Percentiles rank a stretch among this genome's conserved stretches.
Evolutionary conservation across 2,113 vertebrate species (phyloP).

Genomic region (Tapirus terrestris): DNA sequence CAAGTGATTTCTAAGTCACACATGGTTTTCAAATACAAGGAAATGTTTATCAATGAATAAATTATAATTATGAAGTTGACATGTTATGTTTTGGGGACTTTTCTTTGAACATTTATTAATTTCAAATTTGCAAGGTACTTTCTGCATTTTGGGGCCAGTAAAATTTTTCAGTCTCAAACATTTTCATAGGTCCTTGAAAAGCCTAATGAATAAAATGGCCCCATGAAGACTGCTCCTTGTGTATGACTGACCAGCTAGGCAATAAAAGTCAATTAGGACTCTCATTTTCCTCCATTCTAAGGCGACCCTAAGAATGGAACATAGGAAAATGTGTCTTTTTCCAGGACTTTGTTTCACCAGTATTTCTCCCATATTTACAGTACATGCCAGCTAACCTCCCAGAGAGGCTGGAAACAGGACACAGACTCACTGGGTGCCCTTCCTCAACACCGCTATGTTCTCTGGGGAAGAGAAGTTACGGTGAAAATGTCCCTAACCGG

Average conservation of each 20-base stretch:
- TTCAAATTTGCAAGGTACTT: neutral
- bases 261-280: neutral
- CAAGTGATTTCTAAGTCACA: neutral
- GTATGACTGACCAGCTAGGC: neutral
- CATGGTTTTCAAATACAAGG: neutral
- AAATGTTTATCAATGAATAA: neutral
- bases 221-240: neutral
- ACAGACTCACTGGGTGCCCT: too few relatives aligned
- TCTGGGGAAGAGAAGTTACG: neutral
- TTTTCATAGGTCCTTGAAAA: slow-evolving; percentile 1
- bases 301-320: neutral
- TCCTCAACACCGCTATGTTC: neutral
- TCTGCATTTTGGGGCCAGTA: neutral
- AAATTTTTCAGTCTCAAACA: neutral
- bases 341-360: neutral
- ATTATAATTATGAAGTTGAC: neutral
- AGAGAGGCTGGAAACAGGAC: neutral
- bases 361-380: rapidly evolving
- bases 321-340: neutral
- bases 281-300: neutral
- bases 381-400: neutral
- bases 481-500: neutral
- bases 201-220: neutral
- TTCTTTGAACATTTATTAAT: neutral
- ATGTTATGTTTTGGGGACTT: neutral